These are phyloP conservation scores for Agrochola lota DNA, from an alignment of 2,888 invertebrate species.

Conservation along the genomic window DNA sequence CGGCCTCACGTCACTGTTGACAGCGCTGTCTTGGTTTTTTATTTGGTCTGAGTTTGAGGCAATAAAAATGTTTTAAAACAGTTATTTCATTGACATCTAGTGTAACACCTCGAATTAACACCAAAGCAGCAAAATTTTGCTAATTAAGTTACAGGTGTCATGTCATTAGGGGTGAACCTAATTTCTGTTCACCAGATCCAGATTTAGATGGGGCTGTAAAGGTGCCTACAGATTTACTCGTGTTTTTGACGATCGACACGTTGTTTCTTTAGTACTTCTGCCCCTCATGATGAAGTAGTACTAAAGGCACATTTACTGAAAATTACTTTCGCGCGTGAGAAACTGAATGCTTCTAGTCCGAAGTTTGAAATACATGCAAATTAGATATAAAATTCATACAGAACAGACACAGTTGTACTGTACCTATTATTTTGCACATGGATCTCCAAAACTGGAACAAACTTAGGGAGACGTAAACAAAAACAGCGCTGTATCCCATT, in stretches of 20 bases:
- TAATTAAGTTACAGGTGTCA: background rate
- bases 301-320: background rate
- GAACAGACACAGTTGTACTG: background rate
- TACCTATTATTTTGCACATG: background rate
- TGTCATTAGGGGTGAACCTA: background rate
- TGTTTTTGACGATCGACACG: background rate
- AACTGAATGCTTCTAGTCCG: background rate
- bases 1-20: too few species aligned
- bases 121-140: background rate
- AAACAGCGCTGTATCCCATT: constrained; percentile 43
- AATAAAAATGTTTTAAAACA: background rate
- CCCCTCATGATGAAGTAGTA: background rate
- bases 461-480: constrained; percentile 46
- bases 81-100: too few species aligned
- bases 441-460: constrained; percentile 43
- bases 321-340: background rate
- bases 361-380: background rate
- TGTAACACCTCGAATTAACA: background rate
- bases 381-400: background rate
- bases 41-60: background rate
- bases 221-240: background rate
- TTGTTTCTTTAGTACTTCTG: background rate
- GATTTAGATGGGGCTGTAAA: background rate
- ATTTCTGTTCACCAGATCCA: background rate
- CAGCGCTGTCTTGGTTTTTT: too few species aligned